Percentiles rank a stretch among this genome's conserved stretches.
Conservation (phyloP, 2,113 vertebrate genomes). For the Galbula dea region DNA sequence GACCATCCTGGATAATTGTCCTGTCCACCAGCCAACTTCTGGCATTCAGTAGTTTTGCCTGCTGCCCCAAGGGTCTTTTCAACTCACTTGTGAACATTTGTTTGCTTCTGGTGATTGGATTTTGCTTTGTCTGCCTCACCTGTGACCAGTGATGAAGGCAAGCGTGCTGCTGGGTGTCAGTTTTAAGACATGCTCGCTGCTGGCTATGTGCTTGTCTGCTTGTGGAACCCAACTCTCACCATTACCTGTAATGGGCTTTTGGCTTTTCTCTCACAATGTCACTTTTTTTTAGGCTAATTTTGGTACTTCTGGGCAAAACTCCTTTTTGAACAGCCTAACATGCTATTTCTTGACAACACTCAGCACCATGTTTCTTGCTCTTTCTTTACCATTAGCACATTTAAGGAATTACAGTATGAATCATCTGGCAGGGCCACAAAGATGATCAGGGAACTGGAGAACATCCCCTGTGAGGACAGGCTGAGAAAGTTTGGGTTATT, state of each 20-base stretch:
- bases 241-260: neutral
- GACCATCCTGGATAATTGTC: neutral
- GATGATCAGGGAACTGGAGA: neutral
- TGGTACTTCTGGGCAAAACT: neutral
- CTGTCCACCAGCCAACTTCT: neutral
- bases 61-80: neutral
- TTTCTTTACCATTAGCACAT: neutral
- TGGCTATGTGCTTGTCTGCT: neutral
- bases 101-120: neutral
- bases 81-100: neutral
- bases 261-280: neutral
- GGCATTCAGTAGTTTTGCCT: neutral
- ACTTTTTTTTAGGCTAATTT: neutral
- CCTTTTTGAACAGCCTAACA: neutral
- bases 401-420: neutral
- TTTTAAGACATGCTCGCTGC: neutral
- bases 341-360: neutral
- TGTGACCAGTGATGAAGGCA: neutral
- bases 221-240: neutral
- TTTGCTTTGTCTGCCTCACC: constrained; percentile 22
- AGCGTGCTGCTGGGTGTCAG: neutral
- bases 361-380: neutral
- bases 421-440: neutral
- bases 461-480: neutral
- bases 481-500: neutral